Base-by-base conservation (phyloP, 2,888 invertebrate genomes). In the Eupeodes luniger region DNA sequence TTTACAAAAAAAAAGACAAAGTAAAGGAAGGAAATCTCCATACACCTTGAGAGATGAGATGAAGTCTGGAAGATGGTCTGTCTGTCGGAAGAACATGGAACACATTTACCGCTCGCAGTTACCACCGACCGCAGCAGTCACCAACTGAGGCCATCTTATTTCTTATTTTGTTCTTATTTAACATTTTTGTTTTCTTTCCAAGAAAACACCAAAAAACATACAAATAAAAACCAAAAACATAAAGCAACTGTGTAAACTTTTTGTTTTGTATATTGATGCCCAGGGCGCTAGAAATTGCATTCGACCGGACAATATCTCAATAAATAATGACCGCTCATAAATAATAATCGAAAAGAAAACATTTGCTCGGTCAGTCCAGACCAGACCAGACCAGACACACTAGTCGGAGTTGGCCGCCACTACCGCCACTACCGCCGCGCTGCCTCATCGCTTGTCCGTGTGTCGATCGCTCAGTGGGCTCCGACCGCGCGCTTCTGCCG, bases 321-420 rank as follows among this genome's bases (percentile, higher is more conserved):
- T 92, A 92, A 92, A 91, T 92, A 92, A 92, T 91, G 91, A 92
- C 91, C 91, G 91, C 91, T 91, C 91, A 91, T 92, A 92, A 92
- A 92, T 91, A 92, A 92, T 91, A 92, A 92, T 91, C 91, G 92
- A 90, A 91, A 91, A 91, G 90, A 91, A 91, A 91, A 91, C 85
- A 88, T 88, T 88, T 77, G 84, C 67, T 78, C 59, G 81, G 72
- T 62, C 85, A 76, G 67, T 51, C 77, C 80, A 70, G 69, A 75
- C 80, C 66, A 47, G 49, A 44, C 77, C 80, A 70, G 69, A 75
- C 80, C 66, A 47, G 49, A 44, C n/a, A 27, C 74, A 34, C 27
- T 27, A 27, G 27, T 27, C 27, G 27, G 27, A 27, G 27, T 27
- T 27, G 27, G 27, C 27, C 27, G 27, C 27, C 19, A 19, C 19